These are phyloP conservation scores for Clepsis dumicolana DNA, from an alignment of 2,888 invertebrate genomes.

Conservation along the genomic window DNA sequence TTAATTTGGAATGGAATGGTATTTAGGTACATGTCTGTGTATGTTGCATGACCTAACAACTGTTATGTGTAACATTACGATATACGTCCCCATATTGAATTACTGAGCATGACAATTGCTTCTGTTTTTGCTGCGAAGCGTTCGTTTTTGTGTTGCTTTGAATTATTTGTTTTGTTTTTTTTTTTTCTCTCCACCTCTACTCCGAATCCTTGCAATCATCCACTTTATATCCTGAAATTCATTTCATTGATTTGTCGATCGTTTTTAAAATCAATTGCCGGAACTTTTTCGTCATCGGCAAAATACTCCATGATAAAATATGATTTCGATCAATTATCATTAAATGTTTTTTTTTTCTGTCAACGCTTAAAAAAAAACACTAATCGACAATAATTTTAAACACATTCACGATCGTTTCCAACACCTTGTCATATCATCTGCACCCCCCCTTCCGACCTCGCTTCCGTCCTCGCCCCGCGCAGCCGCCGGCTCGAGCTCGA, in stretches of 20 bases:
- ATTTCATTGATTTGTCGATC: not conserved
- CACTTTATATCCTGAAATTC: not conserved
- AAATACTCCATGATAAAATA: no score
- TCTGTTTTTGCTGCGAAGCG: slow-evolving; percentile 78
- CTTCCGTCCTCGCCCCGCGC: slow-evolving; percentile 53
- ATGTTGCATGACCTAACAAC: slow-evolving; percentile 40
- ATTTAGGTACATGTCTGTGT: slow-evolving; percentile 21
- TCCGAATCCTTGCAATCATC: slow-evolving; percentile 38
- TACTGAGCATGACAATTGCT: slow-evolving; percentile 66
- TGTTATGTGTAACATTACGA: slow-evolving; percentile 34
- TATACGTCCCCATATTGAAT: slow-evolving; percentile 16
- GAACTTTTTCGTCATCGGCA: no score
- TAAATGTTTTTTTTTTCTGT: no score
- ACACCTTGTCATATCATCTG: not conserved
- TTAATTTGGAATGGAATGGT: slow-evolving; percentile 52
- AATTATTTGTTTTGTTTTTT: slow-evolving; percentile 73
- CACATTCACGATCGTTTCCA: not conserved
- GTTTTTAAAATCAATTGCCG: no score
- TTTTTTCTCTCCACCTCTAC: slow-evolving; percentile 55
- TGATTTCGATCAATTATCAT: no score
- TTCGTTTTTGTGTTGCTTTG: slow-evolving; percentile 81
- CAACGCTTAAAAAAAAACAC: no score
- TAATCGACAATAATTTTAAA: not conserved
- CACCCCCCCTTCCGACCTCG: slow-evolving; percentile 25
- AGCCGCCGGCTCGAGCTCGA: slow-evolving; percentile 78